These are phyloP conservation scores for Phrynocephalus guinanensis DNA, from an alignment of 2,797 vertebrate genomes.

Conservation along the genomic window DNA sequence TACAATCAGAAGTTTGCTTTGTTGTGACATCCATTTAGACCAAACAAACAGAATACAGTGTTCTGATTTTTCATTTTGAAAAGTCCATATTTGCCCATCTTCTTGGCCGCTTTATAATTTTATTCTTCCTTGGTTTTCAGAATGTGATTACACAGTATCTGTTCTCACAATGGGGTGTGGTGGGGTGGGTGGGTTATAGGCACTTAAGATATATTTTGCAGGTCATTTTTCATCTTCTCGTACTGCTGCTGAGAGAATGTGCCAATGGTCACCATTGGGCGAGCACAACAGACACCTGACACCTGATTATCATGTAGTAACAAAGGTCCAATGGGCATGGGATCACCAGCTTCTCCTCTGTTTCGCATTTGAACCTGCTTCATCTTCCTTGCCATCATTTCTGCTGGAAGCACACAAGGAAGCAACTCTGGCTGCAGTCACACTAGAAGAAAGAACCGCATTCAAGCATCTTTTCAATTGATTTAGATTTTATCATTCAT, in stretches of 20 bases:
- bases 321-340: constrained; percentile 26
- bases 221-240: constrained; percentile 65
- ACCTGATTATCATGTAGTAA: constrained; percentile 67
- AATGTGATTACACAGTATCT: constrained; percentile 46
- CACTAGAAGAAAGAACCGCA: too few relatives aligned
- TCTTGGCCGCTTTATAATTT: constrained; percentile 50
- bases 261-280: constrained; percentile 51
- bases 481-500: too few relatives aligned
- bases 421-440: not conserved
- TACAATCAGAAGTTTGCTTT: constrained; percentile 13
- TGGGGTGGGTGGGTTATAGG: constrained; percentile 45
- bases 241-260: constrained; percentile 59
- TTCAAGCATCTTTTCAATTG: too few relatives aligned
- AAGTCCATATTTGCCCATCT: constrained; percentile 6
- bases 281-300: constrained; percentile 63
- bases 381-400: constrained; percentile 37
- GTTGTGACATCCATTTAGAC: not conserved
- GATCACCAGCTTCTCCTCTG: constrained; percentile 50
- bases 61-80: not conserved
- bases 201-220: constrained; percentile 62
- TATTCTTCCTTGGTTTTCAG: constrained; percentile 35
- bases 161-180: constrained; percentile 6
- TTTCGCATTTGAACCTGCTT: constrained; percentile 52
- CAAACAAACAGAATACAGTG: not conserved
- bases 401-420: constrained; percentile 10